Base-by-base conservation (phyloP, 2,797 vertebrate species). In the Megalops cyprinoides region DNA sequence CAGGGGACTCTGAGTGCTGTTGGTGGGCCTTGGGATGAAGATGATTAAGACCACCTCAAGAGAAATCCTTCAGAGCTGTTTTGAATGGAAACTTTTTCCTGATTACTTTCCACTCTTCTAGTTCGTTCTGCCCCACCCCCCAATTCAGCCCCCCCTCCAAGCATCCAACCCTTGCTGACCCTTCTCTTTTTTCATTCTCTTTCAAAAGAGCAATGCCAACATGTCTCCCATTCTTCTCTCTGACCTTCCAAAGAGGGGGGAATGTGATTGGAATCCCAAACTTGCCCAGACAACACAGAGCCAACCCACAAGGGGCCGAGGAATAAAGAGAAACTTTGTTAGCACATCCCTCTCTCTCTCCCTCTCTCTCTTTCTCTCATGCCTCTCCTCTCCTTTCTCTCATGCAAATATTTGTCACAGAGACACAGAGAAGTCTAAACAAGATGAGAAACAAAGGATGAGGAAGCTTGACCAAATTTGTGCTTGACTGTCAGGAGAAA, bases 231-330 rank as follows among this genome's bases (percentile, higher is more conserved):
- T 71, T 77, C 75, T 75, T 80, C 79, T 69, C 62, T 76, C 77
- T 82, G 85, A 86, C 85, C 84, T 81, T 85, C 84, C 74, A 78
- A 87, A 85, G 65, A 80, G 77, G 67, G 74, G 69, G 60, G 79
- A 84, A 84, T 85, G 76, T 80, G 79, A 86, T 73, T 74, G 86
- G 88, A 89, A 89, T 89, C 79, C 83, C 82, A 86, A 89, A 88
- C 82, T 76, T 85, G 83, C 78, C 76, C 51, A 28, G 74, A 83
- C 79, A 84, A 53, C 74, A 78, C 56, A 25, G 67, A 82, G 78
- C 56, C 82, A 82, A 46, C 84, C 79, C 78, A 74, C 78, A 15
- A 82, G 82, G 79, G 81, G 67, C 31, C 58, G 74, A 14, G 76
- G 77, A 53, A 87, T 74, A 86, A 85, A 82, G 73, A 76, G 67